Base-by-base conservation (phyloP, 35 echinoderm and acorn worm species). In the Amphiura filiformis region DNA sequence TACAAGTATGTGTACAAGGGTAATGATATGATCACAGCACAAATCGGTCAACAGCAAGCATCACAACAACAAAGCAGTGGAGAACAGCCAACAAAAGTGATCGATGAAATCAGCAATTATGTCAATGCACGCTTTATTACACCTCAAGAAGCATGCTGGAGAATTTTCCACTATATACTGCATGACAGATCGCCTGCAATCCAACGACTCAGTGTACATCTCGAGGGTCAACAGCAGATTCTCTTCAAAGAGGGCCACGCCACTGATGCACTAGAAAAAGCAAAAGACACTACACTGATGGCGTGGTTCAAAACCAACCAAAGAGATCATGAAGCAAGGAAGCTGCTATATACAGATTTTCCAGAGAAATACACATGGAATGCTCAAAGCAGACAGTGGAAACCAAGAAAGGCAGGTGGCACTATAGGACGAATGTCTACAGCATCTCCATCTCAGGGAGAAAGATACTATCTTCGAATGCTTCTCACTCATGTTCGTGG, bases 1-100 rank as follows among this genome's bases (percentile, higher is more conserved):
- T 82, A 89, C 35, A 89, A 89, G 87, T 89, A 89, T 33, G 57
- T 80, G 7, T 80, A 89, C 78, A 89, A 89, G 37, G 87, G 87
- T 0, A 15, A 37, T 22, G 87, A 89, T 56, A 4, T 4, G 4
- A 17, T 47, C 4, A 17, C 17, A 9, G 17, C 17, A 4, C 4
- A 17, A 4, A 47, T 47, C 41, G 17, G 17, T 47, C 86, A 88
- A 88, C 31, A 77, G 86, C 1, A 23, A 35, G 15, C 76, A 88
- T 40, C n/a, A n/a, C n/a, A n/a, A n/a, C 31, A 78, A 42, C 33
- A 82, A 17, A 80, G 64, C 17, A 38, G 26, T 26, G 38, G 87
- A 26, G 13, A 82, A 36, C 31, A 30, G 12, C 64, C 33, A 23
- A 56, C 1, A 34, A n/a, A n/a, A n/a, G n/a, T n/a, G n/a, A 81